Percentiles rank a stretch among this genome's conserved stretches.
Evolutionary conservation across 2,888 invertebrate genomes (phyloP).

Genomic region (Hirudinaria manillensis): DNA sequence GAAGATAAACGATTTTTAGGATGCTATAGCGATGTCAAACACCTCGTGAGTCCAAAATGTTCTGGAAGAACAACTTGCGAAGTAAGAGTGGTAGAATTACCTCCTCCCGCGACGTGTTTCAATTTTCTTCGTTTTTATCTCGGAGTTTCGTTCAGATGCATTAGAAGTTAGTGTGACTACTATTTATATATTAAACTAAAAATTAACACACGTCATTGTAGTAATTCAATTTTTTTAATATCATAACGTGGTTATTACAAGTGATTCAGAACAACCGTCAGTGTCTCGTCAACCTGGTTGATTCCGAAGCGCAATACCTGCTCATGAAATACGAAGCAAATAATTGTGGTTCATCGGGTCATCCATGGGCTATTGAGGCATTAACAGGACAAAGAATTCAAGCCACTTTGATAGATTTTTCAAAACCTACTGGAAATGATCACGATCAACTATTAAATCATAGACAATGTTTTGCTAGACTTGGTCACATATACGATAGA

Average conservation of each 20-base stretch:
- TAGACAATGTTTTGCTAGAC: not conserved
- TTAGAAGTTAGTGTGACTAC: not conserved
- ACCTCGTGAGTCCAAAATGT: conserved; percentile 8
- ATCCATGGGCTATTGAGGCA: not conserved
- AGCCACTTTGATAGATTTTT: not conserved
- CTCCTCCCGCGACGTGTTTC: not conserved
- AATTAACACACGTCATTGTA: too few species aligned
- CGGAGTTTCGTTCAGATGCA: conserved; percentile 10
- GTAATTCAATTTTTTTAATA: too few species aligned
- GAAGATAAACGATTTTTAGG: conserved; percentile 8
- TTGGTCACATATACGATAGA: not conserved
- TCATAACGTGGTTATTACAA: too few species aligned
- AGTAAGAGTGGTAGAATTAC: conserved; percentile 2
- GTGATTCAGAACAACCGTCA: conserved; percentile 4
- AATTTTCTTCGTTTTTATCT: not conserved
- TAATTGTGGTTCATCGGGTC: not conserved
- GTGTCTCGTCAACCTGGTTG: conserved; percentile 9
- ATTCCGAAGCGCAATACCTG: conserved; percentile 5
- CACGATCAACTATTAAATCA: too few species aligned
- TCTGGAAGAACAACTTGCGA: conserved; percentile 8
- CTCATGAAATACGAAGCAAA: not conserved
- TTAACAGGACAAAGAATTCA: conserved; percentile 6
- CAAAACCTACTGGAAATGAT: not conserved
- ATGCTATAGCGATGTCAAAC: conserved; percentile 10
- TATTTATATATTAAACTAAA: too few species aligned